A percentile compares a stretch with the other conserved stretches of the same genome.
phyloP scores from a whole-genome alignment of 2,113 vertebrate genomes.

The Pomatostomus ruficeps region DNA sequence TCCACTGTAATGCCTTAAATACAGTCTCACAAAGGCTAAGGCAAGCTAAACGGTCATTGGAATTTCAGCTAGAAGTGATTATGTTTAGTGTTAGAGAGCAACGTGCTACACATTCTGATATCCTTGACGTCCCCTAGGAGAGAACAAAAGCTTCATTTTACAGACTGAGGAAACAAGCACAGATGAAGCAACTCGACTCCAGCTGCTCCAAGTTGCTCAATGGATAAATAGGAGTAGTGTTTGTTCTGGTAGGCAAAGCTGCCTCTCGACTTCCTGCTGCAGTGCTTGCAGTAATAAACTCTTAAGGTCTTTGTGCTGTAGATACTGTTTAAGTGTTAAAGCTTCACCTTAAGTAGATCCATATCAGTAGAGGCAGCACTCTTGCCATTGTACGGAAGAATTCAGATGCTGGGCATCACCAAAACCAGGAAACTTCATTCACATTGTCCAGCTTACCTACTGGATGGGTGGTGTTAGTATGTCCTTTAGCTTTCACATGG shows the following conservation, averaged over 20 bases:
- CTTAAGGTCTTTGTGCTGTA: neutral
- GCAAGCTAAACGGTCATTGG: neutral
- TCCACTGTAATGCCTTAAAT: neutral
- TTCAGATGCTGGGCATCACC: neutral
- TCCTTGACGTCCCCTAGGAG: neutral
- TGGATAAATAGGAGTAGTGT: neutral
- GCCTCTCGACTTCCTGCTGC: neutral
- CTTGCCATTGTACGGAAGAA: neutral
- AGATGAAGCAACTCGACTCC: neutral
- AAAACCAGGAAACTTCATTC: neutral
- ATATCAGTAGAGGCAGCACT: neutral
- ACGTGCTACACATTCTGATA: neutral
- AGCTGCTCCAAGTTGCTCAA: constrained; percentile 2
- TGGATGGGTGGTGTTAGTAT: neutral
- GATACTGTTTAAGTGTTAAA: neutral
- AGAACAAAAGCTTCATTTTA: constrained; percentile 15
- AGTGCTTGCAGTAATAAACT: neutral
- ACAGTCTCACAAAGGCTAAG: neutral
- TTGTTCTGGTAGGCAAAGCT: neutral
- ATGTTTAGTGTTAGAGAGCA: neutral
- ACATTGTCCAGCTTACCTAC: neutral
- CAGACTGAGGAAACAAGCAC: neutral
- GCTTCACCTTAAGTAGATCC: neutral
- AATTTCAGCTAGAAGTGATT: neutral
- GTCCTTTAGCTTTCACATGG: neutral